These are phyloP conservation scores for Eurystomus glaucurus DNA, from an alignment of 2,797 vertebrate species.

Conservation along the genomic window DNA sequence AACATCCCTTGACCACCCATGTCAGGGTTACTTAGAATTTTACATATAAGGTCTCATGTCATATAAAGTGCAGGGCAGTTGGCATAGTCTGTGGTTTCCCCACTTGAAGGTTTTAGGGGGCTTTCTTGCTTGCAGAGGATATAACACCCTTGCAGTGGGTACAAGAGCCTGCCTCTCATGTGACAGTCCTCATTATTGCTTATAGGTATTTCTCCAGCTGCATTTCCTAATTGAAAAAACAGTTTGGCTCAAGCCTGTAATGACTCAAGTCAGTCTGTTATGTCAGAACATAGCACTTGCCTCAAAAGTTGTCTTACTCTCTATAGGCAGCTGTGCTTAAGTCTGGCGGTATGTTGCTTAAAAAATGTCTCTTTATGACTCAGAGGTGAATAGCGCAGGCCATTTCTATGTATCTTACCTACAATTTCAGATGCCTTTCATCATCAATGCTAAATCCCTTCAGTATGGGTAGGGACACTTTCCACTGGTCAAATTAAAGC, in stretches of 20 bases:
- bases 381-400: slow-evolving; percentile 36
- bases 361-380: slow-evolving; percentile 63
- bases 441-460: background rate
- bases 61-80: background rate
- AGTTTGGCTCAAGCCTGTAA: background rate
- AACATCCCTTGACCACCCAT: background rate
- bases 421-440: slow-evolving; percentile 47
- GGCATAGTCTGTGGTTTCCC: background rate
- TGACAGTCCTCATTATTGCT: background rate
- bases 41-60: background rate
- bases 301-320: background rate
- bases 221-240: background rate
- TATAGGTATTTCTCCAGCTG: background rate
- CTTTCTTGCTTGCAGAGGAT: background rate
- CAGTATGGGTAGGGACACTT: background rate
- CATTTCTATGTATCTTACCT: slow-evolving; percentile 41
- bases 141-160: background rate
- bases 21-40: background rate
- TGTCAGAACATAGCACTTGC: slow-evolving; percentile 17
- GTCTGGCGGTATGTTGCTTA: background rate
- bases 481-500: background rate
- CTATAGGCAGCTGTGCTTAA: background rate
- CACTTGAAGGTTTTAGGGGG: background rate
- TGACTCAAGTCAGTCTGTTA: slow-evolving; percentile 44
- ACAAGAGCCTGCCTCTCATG: background rate